These are phyloP conservation scores for Psix sp. DNA, from an alignment of 1,140 invertebrate species.

Conservation along the genomic window DNA sequence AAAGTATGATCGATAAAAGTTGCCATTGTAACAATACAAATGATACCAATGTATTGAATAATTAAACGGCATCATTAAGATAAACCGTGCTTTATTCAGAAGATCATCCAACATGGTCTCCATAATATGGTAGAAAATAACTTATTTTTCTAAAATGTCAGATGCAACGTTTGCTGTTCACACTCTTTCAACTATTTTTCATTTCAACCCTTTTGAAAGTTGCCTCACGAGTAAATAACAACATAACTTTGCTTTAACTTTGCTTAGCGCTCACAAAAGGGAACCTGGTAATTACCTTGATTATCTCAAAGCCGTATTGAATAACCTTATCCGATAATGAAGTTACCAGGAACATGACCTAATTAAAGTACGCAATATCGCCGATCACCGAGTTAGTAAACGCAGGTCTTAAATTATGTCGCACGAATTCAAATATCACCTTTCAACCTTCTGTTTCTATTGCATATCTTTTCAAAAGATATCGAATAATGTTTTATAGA, in stretches of 20 bases:
- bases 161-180: too few species aligned
- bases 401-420: constrained; percentile 39
- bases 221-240: constrained; percentile 11
- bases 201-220: constrained; percentile 6
- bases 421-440: constrained; percentile 17
- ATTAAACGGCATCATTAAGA: too few species aligned
- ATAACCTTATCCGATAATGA: constrained; percentile 42
- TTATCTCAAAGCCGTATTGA: constrained; percentile 44
- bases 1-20: too few species aligned
- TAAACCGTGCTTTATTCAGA: too few species aligned
- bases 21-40: too few species aligned
- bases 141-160: too few species aligned
- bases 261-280: constrained; percentile 1
- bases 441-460: background rate
- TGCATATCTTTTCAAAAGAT: constrained; percentile 4
- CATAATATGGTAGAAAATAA: too few species aligned
- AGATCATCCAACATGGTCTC: too few species aligned
- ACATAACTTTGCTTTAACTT: constrained; percentile 25
- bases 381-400: constrained; percentile 41
- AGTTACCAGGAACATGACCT: constrained; percentile 45
- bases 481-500: too few species aligned
- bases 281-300: constrained; percentile 39
- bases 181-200: too few species aligned
- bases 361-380: constrained; percentile 54
- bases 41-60: too few species aligned